Evolutionary conservation across 2,888 invertebrate genomes (phyloP).

Genomic region (Mesorhabditis spiculigera): DNA sequence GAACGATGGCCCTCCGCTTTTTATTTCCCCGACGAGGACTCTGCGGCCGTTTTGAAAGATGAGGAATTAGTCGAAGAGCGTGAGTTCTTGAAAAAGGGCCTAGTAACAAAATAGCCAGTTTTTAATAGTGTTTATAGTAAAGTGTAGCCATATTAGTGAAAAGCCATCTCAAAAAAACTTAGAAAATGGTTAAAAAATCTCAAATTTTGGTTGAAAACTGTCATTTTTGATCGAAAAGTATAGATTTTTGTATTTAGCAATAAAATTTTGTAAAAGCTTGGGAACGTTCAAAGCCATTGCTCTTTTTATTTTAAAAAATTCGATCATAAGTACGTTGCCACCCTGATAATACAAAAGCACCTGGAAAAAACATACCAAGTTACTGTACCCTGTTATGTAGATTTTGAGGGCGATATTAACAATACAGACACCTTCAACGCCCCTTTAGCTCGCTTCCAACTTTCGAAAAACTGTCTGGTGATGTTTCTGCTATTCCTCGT

Average conservation of each 20-base stretch:
- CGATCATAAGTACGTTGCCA: too few species aligned
- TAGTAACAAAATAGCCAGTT: not conserved
- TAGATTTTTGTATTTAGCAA: too few species aligned
- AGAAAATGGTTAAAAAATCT: not conserved
- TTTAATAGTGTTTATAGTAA: not conserved
- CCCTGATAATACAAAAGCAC: too few species aligned
- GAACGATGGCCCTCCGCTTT: not conserved
- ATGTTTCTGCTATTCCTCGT: constrained; percentile 2
- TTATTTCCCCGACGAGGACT: not conserved
- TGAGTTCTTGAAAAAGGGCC: not conserved
- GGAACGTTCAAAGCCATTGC: too few species aligned
- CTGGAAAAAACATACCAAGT: too few species aligned
- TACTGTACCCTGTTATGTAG: too few species aligned
- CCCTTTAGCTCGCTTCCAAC: not conserved
- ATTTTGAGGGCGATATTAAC: too few species aligned
- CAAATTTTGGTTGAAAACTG: too few species aligned
- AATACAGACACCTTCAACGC: too few species aligned
- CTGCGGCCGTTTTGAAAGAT: not conserved
- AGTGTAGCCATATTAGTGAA: not conserved
- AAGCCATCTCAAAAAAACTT: not conserved
- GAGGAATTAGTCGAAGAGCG: not conserved
- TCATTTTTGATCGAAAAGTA: too few species aligned
- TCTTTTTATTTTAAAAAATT: too few species aligned
- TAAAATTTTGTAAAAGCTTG: too few species aligned
- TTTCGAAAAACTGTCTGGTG: not conserved